Percentiles rank a stretch among this genome's conserved stretches.
phyloP scores from a whole-genome alignment of 2,797 vertebrate species.

The Pygocentrus nattereri region DNA sequence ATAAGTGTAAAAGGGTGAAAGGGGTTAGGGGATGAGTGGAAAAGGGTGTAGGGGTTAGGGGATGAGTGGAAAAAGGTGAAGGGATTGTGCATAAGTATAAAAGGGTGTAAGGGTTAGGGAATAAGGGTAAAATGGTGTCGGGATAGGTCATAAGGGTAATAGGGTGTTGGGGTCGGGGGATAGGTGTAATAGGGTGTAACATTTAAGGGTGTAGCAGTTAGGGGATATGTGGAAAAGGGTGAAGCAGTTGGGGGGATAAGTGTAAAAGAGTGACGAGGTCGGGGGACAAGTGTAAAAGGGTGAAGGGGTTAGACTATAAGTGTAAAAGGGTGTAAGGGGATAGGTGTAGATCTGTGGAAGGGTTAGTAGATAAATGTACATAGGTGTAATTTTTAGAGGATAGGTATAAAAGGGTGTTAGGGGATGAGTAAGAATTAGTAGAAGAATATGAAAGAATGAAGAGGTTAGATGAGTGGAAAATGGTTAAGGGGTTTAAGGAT shows the following conservation, averaged over 20 bases:
- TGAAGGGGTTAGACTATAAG: background rate
- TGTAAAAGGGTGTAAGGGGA: background rate
- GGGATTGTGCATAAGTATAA: too few species aligned
- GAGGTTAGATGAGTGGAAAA: constrained; percentile 12
- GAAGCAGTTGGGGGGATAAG: background rate
- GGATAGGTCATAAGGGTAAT: constrained; percentile 15
- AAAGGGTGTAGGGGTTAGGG: background rate
- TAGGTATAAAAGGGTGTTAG: too few species aligned
- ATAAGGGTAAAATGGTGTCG: background rate
- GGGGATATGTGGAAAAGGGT: background rate
- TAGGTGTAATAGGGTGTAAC: too few species aligned
- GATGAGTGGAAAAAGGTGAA: background rate
- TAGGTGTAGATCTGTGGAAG: too few species aligned
- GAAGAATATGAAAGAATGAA: background rate
- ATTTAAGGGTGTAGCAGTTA: background rate
- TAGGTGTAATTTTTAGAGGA: too few species aligned
- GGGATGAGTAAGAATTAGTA: too few species aligned
- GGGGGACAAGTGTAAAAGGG: background rate
- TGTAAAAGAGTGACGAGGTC: background rate
- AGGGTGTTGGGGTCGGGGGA: background rate
- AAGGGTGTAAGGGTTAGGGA: too few species aligned
- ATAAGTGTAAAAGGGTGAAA: background rate
- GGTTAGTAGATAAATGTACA: background rate
- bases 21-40: background rate
- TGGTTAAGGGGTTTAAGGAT: background rate